Base-by-base conservation (phyloP, 2,888 invertebrate genomes). In the Dasysyrphus tricinctus region DNA sequence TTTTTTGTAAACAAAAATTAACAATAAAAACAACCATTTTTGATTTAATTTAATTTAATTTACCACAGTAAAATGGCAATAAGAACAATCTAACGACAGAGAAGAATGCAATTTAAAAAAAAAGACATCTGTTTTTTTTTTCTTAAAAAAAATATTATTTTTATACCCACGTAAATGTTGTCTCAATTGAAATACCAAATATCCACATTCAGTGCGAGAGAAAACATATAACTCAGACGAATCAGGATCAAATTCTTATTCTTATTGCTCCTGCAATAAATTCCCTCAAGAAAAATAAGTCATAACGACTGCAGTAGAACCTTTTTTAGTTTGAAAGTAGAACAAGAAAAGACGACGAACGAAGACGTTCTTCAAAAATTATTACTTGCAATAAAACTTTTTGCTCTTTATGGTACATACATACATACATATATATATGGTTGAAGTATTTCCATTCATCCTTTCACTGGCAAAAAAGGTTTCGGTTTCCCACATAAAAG, bases 231-330 rank as follows among this genome's bases (percentile, higher is more conserved):
- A 75, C 65, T 67, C 65, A 72, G 14, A 54, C 57, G 69, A 77
- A 80, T 63, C 75, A 80, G 73, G 56, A 73, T 61, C 42, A 61
- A 77, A 77, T 63, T 81, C 80, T 85, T 81, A 85, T 78, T 69
- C 77, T 69, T 80, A 85, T 80, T 74, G 76, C 80, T 47, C 19
- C 29, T 56, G 77, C 80, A 69, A 85, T 76, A 84, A 80, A 84
- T 84, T 76, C 67, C 57, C 59, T n/a, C 32, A 76, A 57, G 54
- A 63, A 80, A 72, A 76, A 84, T 72, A 80, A 84, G 72, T 84
- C 84, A 80, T 80, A 84, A 84, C 67, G 84, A 80, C 76, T 84
- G 79, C 83, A 75, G 63, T 75, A 44, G 34, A 57, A 37, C 57
- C 37, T 70, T 70, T 63, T 44, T 69, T 59, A 34, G 59, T 61